A percentile compares a stretch with the other conserved stretches of the same genome.
Evolutionary conservation across 1,140 invertebrate genomes (phyloP).

Genomic region (Bombus affinis): DNA sequence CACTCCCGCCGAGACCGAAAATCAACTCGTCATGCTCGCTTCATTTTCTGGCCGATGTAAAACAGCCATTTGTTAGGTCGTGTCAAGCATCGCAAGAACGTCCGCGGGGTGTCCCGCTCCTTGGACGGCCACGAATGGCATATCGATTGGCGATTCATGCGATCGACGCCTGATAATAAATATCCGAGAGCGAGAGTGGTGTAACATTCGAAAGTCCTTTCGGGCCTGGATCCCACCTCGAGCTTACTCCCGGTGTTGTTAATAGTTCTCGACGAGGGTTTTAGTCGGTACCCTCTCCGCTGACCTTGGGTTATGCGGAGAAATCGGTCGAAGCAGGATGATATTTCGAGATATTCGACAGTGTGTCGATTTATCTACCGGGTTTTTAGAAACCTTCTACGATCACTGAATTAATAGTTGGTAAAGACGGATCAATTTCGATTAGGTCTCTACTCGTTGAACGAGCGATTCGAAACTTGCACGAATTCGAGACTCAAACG

Average conservation of each 20-base stretch:
- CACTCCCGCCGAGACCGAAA: conserved; percentile 75
- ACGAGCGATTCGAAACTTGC: too few species aligned
- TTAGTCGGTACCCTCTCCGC: background rate
- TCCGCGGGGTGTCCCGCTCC: conserved; percentile 79
- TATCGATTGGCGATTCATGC: conserved; percentile 82
- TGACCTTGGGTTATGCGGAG: background rate
- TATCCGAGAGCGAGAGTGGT: conserved; percentile 70
- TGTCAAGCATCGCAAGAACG: conserved; percentile 77
- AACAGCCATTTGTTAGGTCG: conserved; percentile 83
- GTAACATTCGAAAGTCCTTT: conserved; percentile 56
- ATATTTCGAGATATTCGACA: background rate
- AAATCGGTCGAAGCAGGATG: background rate
- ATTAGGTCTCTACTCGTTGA: background rate
- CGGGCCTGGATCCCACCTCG: conserved; percentile 45
- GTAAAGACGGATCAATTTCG: background rate
- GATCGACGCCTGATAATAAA: conserved; percentile 80
- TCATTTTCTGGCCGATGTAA: conserved; percentile 82
- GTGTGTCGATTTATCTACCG: background rate
- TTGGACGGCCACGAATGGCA: conserved; percentile 74
- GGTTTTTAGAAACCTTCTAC: background rate
- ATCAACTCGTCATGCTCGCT: conserved; percentile 82
- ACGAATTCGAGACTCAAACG: too few species aligned
- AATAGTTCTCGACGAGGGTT: conserved; percentile 19
- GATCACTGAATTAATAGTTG: background rate
- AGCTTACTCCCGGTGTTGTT: conserved; percentile 62